phyloP scores from a whole-genome alignment of 2,888 invertebrate species.

The Heliothis peltigera region DNA sequence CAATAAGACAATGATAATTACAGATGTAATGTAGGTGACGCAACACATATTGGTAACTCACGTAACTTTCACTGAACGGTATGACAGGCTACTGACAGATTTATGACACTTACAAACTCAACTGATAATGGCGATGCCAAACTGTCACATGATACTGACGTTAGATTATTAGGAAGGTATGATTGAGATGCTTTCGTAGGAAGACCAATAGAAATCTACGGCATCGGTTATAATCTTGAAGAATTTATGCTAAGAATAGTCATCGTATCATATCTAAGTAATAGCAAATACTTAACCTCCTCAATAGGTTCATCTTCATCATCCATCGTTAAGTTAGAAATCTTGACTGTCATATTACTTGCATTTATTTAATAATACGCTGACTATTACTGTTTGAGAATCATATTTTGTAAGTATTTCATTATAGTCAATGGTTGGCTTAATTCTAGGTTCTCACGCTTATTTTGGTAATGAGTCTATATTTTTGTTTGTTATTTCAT shows the following conservation, averaged over 20 bases:
- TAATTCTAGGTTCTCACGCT: conserved; percentile 32
- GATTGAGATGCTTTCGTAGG: conserved; percentile 16
- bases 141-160: conserved; percentile 52
- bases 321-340: conserved; percentile 24
- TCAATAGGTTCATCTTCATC: conserved; percentile 14
- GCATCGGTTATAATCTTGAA: conserved; percentile 1
- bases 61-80: conserved; percentile 60
- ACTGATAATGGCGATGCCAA: conserved; percentile 47
- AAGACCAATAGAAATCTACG: conserved; percentile 32
- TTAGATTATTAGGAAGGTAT: conserved; percentile 49
- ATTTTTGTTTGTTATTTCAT: conserved; percentile 19
- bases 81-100: conserved; percentile 61
- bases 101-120: conserved; percentile 50
- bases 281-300: conserved; percentile 32
- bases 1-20: conserved; percentile 45
- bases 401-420: conserved; percentile 30
- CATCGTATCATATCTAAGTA: conserved; percentile 15
- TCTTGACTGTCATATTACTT: conserved; percentile 37
- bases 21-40: conserved; percentile 51
- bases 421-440: conserved; percentile 8
- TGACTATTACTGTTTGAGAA: conserved; percentile 12
- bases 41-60: conserved; percentile 46
- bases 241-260: neutral
- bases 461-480: conserved; percentile 33
- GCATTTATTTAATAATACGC: conserved; percentile 25